phyloP scores from a whole-genome alignment of 2,797 vertebrate species.

The Falco biarmicus region DNA sequence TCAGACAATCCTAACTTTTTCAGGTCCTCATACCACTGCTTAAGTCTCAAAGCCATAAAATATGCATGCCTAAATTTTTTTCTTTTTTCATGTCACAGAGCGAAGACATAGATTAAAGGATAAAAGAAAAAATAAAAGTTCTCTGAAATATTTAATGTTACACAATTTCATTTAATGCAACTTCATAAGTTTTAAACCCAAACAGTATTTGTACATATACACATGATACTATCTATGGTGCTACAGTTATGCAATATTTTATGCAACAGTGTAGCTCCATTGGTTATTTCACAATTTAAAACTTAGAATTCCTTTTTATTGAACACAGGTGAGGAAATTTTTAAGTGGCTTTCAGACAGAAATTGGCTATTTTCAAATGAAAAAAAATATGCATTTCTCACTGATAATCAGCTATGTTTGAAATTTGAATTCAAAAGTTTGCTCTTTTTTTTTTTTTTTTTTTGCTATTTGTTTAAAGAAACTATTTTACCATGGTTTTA shows the following conservation, averaged over 20 bases:
- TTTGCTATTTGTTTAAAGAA: neutral
- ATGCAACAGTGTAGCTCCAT: neutral
- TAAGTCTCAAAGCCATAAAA: conserved; percentile 19
- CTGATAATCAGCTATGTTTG: neutral
- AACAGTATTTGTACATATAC: neutral
- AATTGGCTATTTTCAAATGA: neutral
- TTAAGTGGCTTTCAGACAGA: neutral
- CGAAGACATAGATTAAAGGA: neutral
- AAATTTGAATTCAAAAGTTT: neutral
- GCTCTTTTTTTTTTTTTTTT: neutral
- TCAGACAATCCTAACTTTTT: conserved; percentile 17
- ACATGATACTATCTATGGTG: neutral
- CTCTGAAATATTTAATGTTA: neutral
- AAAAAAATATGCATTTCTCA: neutral
- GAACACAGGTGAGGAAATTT: neutral
- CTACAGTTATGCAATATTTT: conserved; percentile 36
- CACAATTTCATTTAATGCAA: conserved; percentile 5
- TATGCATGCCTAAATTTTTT: neutral
- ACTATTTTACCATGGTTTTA: neutral
- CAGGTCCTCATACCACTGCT: neutral
- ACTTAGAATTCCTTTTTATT: neutral
- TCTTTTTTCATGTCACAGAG: neutral
- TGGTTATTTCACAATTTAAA: conserved; percentile 49
- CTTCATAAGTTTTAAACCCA: conserved; percentile 40
- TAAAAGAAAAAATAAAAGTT: neutral